These are phyloP conservation scores for Chiloscyllium punctatum DNA, from an alignment of 2,797 vertebrate species.

Conservation along the genomic window DNA sequence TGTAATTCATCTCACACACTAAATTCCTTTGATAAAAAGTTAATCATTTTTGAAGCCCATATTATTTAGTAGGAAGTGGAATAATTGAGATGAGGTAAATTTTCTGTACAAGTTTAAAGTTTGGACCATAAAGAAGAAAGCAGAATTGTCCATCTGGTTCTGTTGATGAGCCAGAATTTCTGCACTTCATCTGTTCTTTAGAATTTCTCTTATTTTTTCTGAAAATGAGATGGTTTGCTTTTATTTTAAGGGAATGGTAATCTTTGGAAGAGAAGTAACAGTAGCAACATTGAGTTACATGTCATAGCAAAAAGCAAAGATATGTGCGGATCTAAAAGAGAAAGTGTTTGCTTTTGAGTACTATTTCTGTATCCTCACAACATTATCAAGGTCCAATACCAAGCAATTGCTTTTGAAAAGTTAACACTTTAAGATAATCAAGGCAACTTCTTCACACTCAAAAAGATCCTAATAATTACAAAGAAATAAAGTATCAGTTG, in stretches of 20 bases:
- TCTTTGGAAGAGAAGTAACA: not conserved
- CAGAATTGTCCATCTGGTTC: not conserved
- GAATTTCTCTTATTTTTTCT: not conserved
- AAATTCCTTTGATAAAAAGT: too few species aligned
- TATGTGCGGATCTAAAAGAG: not conserved
- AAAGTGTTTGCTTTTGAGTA: not conserved
- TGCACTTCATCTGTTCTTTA: not conserved
- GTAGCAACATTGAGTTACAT: not conserved
- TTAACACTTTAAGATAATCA: not conserved
- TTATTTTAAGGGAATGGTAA: not conserved
- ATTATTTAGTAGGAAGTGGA: not conserved
- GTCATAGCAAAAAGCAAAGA: not conserved
- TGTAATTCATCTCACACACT: not conserved
- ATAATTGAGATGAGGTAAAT: not conserved
- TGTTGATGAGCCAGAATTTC: not conserved
- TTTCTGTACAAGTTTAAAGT: not conserved
- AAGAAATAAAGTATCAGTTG: not conserved
- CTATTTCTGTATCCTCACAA: not conserved
- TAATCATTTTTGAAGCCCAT: not conserved
- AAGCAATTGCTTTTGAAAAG: not conserved
- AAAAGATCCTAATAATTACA: too few species aligned
- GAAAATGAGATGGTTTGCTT: not conserved
- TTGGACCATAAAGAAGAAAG: not conserved
- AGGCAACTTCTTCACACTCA: not conserved
- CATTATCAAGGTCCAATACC: not conserved